Evolutionary conservation across 2,113 vertebrate genomes (phyloP), one percentile per base, ranked within the genome.

Genomic region (Ictidomys tridecemlineatus): DNA sequence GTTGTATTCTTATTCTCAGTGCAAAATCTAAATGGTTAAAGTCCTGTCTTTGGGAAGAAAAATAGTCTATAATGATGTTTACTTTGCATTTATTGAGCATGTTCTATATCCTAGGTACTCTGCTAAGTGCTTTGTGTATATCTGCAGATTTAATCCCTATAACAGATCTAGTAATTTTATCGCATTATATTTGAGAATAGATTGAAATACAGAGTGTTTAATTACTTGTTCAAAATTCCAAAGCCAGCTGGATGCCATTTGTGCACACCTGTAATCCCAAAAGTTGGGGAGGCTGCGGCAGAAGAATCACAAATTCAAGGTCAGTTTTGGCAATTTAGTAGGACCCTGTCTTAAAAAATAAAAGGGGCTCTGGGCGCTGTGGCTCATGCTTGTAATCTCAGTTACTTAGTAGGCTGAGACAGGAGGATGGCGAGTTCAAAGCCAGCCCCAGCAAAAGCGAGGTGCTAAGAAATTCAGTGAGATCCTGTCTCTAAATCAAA

Each of bases 141-240:
- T 22, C 34, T 84, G 63, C 13, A 11, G 48, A 78, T 90, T 84
- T 90, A 89, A 93, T 89, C 14, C 61, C 92, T 67, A 89, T 56
- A 92, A 69, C 13, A 85, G 91, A 76, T 26, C 42, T 70, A 16
- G 76, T 84, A 69, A 56, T 51, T 56, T 70, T 80, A 61, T 83
- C 42, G 70, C 42, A 37, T 6, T 87, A 77, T 28, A 34, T 20
- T 76, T 34, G 34, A 58, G 42, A 90, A 69, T 3, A 87, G 34
- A 87, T 4, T 65, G 17, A 92, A 88, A 74, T 22, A 89, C 14
- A 79, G 22, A 89, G 22, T 42, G 32, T 69, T 93, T 79, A 69
- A 56, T 63, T 63, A 90, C 6, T 78, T 79, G 61, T 26, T 87
- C 14, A 26, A 56, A 30, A 78, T 70, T 92, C 58, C n/a, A 96